phyloP scores from a whole-genome alignment of 2,888 invertebrate species.

The Tortrix viridana region DNA sequence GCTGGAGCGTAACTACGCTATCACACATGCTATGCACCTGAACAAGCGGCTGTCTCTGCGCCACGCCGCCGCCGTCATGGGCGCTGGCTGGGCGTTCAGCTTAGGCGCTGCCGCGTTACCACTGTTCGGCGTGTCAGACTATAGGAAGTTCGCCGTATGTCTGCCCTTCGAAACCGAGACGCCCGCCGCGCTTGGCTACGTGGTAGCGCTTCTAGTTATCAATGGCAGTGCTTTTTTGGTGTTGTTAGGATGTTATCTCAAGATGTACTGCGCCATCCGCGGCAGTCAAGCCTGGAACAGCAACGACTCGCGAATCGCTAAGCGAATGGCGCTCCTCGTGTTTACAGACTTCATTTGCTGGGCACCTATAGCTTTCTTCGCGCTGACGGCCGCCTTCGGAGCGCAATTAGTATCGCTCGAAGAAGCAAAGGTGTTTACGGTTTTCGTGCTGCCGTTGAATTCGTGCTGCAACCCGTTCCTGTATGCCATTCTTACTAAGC shows the following conservation, averaged over 20 bases:
- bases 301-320: slow-evolving; percentile 97
- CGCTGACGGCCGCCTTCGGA: slow-evolving; percentile 96
- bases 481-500: slow-evolving; percentile 98
- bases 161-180: slow-evolving; percentile 96
- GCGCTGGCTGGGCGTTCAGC: slow-evolving; percentile 96
- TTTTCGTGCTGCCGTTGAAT: slow-evolving; percentile 97
- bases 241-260: slow-evolving; percentile 97
- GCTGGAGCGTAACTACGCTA: slow-evolving; percentile 97
- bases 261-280: slow-evolving; percentile 99
- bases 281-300: slow-evolving; percentile 99
- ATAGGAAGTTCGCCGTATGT: slow-evolving; percentile 98
- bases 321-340: slow-evolving; percentile 97
- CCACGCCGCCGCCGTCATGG: slow-evolving; percentile 96
- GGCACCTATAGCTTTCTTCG: slow-evolving; percentile 98
- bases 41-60: slow-evolving; percentile 96
- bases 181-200: slow-evolving; percentile 92
- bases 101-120: slow-evolving; percentile 94
- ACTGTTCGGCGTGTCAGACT: slow-evolving; percentile 95
- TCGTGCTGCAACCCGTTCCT: slow-evolving; percentile 99
- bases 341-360: slow-evolving; percentile 99
- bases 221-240: slow-evolving; percentile 97
- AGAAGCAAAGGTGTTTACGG: slow-evolving; percentile 97
- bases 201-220: slow-evolving; percentile 94
- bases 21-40: slow-evolving; percentile 98
- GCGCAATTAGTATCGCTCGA: slow-evolving; percentile 95